Evolutionary conservation across 2,888 invertebrate genomes (phyloP).

Genomic region (Charanyca ferruginea): DNA sequence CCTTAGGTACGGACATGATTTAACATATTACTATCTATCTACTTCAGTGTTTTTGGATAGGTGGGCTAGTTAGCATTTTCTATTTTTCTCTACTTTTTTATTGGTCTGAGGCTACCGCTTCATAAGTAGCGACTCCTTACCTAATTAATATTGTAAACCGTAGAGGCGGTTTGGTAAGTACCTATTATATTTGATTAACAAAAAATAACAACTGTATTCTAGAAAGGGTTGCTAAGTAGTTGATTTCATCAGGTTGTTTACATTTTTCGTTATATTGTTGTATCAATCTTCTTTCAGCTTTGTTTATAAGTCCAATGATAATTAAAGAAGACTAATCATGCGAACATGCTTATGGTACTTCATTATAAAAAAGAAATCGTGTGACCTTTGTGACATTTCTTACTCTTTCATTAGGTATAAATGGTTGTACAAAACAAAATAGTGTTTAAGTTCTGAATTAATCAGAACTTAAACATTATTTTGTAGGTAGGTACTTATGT

Average conservation of each 20-base stretch:
- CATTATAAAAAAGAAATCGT: neutral
- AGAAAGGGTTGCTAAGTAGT: neutral
- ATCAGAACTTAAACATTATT: conserved; percentile 1
- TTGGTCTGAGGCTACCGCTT: too few species aligned
- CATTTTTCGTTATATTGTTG: too few species aligned
- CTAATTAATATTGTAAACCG: neutral
- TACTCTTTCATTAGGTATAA: neutral
- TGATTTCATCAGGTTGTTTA: neutral
- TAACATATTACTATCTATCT: too few species aligned
- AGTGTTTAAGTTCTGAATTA: too few species aligned
- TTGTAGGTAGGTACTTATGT: neutral
- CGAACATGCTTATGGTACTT: neutral
- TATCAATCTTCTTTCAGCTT: too few species aligned
- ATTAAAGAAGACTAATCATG: conserved; percentile 1
- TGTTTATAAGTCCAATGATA: neutral
- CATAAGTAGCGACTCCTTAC: neutral
- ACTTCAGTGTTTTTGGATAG: neutral
- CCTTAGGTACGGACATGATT: too few species aligned
- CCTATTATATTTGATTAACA: too few species aligned
- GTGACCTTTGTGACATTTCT: conserved; percentile 7
- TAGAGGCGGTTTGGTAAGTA: neutral
- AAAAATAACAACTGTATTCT: too few species aligned
- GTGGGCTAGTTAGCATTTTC: neutral
- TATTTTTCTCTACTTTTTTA: too few species aligned
- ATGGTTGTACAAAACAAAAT: too few species aligned